These are phyloP conservation scores for Erpetoichthys calabaricus DNA, from an alignment of 2,797 vertebrate species.

Conservation along the genomic window DNA sequence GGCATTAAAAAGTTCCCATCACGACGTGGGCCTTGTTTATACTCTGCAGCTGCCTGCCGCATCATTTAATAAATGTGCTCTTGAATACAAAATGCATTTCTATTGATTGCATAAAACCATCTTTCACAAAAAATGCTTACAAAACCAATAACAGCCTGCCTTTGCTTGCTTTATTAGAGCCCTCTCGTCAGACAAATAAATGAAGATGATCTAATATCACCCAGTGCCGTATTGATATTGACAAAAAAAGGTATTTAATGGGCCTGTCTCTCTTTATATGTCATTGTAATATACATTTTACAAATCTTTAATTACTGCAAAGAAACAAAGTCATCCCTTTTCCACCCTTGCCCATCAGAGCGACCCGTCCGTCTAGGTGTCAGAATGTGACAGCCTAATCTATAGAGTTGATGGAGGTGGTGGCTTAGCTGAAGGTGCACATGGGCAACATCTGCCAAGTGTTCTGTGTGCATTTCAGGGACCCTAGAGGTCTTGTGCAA, in stretches of 20 bases:
- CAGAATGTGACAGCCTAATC: too few relatives aligned
- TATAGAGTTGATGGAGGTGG: too few relatives aligned
- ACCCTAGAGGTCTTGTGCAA: too few relatives aligned
- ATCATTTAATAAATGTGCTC: slow-evolving; percentile 1
- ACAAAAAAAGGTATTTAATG: slow-evolving; percentile 7
- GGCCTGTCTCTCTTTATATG: neutral
- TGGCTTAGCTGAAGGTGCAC: too few relatives aligned
- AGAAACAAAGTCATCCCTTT: too few relatives aligned
- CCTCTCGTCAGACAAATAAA: slow-evolving; percentile 21
- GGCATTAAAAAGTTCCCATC: too few relatives aligned
- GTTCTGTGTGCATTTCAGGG: too few relatives aligned
- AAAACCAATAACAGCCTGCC: neutral
- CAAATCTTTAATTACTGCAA: too few relatives aligned
- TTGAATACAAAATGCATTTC: neutral
- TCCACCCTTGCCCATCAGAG: too few relatives aligned
- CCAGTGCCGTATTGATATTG: slow-evolving; percentile 12
- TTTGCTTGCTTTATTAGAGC: neutral
- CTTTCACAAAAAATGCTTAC: slow-evolving; percentile 8
- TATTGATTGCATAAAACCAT: slow-evolving; percentile 5
- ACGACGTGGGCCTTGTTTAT: too few relatives aligned
- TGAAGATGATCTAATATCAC: slow-evolving; percentile 29
- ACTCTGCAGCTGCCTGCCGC: neutral
- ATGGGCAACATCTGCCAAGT: too few relatives aligned
- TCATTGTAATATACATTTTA: slow-evolving; percentile 1
- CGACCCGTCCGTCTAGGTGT: too few relatives aligned